Conservation (phyloP, 2,888 invertebrate genomes). For the Azorinus chamasolen region DNA sequence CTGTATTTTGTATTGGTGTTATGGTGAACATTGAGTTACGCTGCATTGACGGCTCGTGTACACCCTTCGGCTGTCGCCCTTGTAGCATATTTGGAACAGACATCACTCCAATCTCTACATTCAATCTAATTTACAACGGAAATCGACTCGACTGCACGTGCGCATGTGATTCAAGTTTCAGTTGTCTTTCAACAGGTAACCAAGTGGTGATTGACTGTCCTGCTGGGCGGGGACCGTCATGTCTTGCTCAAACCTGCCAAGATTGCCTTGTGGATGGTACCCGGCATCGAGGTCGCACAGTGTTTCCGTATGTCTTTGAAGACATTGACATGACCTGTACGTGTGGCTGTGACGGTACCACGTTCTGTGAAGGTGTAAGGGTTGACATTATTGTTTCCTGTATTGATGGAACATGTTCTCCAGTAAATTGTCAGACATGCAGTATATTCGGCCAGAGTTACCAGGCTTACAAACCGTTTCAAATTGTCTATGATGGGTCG, state of each 20-base stretch:
- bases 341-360: constrained; percentile 68
- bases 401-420: constrained; percentile 44
- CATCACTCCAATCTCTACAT: constrained; percentile 65
- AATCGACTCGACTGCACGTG: constrained; percentile 69
- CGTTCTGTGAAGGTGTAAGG: constrained; percentile 56
- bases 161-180: constrained; percentile 76
- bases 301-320: constrained; percentile 26
- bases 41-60: constrained; percentile 55
- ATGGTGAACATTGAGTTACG: constrained; percentile 35
- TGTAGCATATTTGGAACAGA: constrained; percentile 69
- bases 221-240: constrained; percentile 1
- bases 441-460: constrained; percentile 42
- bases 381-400: constrained; percentile 50
- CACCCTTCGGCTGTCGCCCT: constrained; percentile 63
- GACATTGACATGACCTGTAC: constrained; percentile 59
- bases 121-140: constrained; percentile 68
- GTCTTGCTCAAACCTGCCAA: constrained; percentile 18
- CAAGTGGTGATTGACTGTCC: constrained; percentile 37
- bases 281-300: constrained; percentile 46
- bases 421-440: constrained; percentile 50
- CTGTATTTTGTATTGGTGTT: constrained; percentile 53
- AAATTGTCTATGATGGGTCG: constrained; percentile 40
- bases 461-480: constrained; percentile 41
- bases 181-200: constrained; percentile 69
- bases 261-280: constrained; percentile 53